Evolutionary conservation across 2,888 invertebrate genomes (phyloP), one percentile per base, ranked within the genome.

Genomic region (Nomada hirtipes): DNA sequence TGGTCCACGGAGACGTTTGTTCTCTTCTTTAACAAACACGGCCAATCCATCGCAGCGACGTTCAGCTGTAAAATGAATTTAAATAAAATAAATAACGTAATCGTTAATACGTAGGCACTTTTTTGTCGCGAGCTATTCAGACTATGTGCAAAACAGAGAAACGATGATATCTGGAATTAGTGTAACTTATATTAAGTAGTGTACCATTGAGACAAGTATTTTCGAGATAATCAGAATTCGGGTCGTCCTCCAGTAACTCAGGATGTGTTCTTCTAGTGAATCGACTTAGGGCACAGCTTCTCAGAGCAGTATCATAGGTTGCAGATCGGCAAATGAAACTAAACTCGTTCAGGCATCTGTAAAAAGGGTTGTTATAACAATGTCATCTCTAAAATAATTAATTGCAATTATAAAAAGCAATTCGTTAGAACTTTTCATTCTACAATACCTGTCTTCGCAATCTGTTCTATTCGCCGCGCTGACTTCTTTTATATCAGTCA

Each of bases 11-110:
- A 98, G 95, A 50, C 97, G 95, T 93, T 97, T 97, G 92, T 98
- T 98, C 94, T 97, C 97, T 94, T 98, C 98, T 94, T 98, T 98
- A 50, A 98, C 97, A 91, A 98, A 98, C 11, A 98, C 97, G 2
- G 97, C 97, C 65, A 97, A 94, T 0, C 98, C 98, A 90, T 98
- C 98, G 91, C 98, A 98, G 68, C 98, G 95, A 85, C 97, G 95
- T 93, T 98, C 98, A 88, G 97, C 98, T 98, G 89, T 10, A 65
- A 65, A 20, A 20, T 0, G 20, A 20, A 20, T 20, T 20, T 20
- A 20, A 20, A 20, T 20, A 0, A 20, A 20, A 20, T 20, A 26
- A 26, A 26, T 26, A 2, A 26, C 26, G 26, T 26, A 2, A 26
- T 26, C 26, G 26, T 26, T 26, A 2, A 26, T 26, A 26, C 1